Percentiles rank a stretch among this genome's conserved stretches.
These are phyloP conservation scores for Plectropomus leopardus DNA, from an alignment of 2,113 vertebrate species.

Conservation along the genomic window DNA sequence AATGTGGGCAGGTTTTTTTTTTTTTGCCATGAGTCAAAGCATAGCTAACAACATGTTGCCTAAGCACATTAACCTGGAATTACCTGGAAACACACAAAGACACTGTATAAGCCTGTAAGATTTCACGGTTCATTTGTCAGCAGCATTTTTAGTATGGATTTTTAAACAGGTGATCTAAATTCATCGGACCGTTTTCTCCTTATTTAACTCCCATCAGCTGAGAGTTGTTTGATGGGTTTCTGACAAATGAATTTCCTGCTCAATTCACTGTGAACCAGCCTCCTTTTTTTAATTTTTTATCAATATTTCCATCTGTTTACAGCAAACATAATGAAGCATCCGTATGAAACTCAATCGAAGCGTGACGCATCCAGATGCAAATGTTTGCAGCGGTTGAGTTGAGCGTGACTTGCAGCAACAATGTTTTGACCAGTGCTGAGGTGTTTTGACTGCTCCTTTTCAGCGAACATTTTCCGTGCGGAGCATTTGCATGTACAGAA, in stretches of 20 bases:
- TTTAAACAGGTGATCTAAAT: slow-evolving; percentile 36
- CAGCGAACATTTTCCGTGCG: slow-evolving; percentile 9
- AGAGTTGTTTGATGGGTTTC: slow-evolving; percentile 33
- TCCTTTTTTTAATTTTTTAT: slow-evolving; percentile 28
- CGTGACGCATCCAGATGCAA: slow-evolving; percentile 30
- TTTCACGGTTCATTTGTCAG: slow-evolving; percentile 26
- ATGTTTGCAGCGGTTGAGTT: slow-evolving; percentile 13
- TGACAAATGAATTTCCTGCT: slow-evolving; percentile 61
- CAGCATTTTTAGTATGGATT: slow-evolving; percentile 10
- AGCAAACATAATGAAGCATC: slow-evolving; percentile 39
- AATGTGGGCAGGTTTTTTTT: slow-evolving; percentile 32
- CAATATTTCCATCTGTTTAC: slow-evolving; percentile 58
- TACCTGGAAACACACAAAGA: slow-evolving; percentile 38
- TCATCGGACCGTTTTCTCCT: slow-evolving; percentile 34
- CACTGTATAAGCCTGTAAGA: slow-evolving; percentile 19
- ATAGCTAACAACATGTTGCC: slow-evolving; percentile 27
- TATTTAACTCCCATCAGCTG: slow-evolving; percentile 24
- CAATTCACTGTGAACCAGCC: slow-evolving; percentile 21
- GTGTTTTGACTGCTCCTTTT: slow-evolving; percentile 49
- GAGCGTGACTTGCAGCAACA: slow-evolving; percentile 20
- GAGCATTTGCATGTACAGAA: slow-evolving; percentile 14
- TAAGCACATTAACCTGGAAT: slow-evolving; percentile 51
- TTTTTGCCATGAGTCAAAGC: slow-evolving; percentile 36
- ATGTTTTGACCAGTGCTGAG: slow-evolving; percentile 45
- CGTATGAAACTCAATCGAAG: slow-evolving; percentile 19